These are phyloP conservation scores for Lasiurus borealis DNA, from an alignment of 2,113 vertebrate species.

Conservation along the genomic window DNA sequence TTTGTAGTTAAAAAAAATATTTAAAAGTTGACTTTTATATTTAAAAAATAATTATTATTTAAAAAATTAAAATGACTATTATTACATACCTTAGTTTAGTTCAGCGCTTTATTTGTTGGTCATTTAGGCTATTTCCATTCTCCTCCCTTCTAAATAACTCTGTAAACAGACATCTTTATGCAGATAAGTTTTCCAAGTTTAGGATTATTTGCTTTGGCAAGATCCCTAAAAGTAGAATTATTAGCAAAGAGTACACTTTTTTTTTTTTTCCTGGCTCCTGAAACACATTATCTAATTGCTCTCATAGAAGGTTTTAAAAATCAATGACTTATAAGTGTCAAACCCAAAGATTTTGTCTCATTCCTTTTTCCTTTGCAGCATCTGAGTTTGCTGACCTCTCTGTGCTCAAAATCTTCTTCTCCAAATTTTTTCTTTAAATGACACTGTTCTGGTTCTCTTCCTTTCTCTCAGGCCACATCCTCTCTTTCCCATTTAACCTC, in stretches of 20 bases:
- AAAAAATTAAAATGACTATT: no score
- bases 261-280: neutral
- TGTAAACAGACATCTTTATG: slow-evolving; percentile 43
- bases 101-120: slow-evolving; percentile 26
- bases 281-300: neutral
- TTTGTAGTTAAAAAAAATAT: neutral
- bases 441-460: neutral
- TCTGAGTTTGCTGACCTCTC: neutral
- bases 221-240: slow-evolving; percentile 10
- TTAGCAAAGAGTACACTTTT: neutral
- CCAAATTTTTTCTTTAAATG: neutral
- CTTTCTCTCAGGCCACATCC: neutral
- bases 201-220: slow-evolving; percentile 22
- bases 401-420: neutral
- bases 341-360: neutral
- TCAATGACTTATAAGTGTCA: slow-evolving; percentile 1
- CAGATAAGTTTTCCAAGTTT: neutral
- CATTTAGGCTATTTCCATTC: slow-evolving; percentile 27
- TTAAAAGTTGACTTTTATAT: slow-evolving; percentile 44
- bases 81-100: neutral
- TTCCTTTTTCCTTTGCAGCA: slow-evolving; percentile 5
- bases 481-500: neutral
- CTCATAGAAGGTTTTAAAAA: neutral
- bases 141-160: neutral
- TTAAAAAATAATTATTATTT: neutral